Percentiles rank a stretch among this genome's conserved stretches.
Conservation (phyloP, 1,140 invertebrate species). For the Lasioglossum baleicum region DNA sequence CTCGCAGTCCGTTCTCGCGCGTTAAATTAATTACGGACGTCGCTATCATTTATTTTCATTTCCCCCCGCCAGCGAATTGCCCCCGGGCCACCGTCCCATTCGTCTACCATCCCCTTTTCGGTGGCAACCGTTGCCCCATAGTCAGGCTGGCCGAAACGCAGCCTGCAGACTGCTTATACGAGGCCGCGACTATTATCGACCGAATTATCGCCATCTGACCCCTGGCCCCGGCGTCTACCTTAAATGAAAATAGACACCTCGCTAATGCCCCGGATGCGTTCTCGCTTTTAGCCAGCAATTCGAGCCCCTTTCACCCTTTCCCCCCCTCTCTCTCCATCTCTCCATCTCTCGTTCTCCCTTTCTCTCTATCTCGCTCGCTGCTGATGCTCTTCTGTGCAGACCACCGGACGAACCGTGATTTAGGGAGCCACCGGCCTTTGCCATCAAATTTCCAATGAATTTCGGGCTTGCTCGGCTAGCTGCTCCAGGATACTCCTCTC, state of each 20-base stretch:
- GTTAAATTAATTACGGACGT: slow-evolving; percentile 77
- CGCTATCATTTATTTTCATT: slow-evolving; percentile 79
- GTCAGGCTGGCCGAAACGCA: slow-evolving; percentile 45
- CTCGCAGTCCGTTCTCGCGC: slow-evolving; percentile 69
- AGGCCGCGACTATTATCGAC: slow-evolving; percentile 53
- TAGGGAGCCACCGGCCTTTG: not conserved
- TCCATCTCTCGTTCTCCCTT: too few relatives aligned
- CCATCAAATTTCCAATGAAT: slow-evolving; percentile 3
- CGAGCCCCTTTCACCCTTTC: slow-evolving; percentile 2
- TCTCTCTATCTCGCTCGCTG: not conserved
- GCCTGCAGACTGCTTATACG: slow-evolving; percentile 46
- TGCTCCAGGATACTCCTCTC: not conserved
- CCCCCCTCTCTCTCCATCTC: too few relatives aligned
- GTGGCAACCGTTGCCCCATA: slow-evolving; percentile 8
- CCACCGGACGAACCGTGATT: slow-evolving; percentile 1
- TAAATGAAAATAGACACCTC: slow-evolving; percentile 62
- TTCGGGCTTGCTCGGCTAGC: not conserved
- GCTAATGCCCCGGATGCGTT: slow-evolving; percentile 48
- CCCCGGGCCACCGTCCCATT: slow-evolving; percentile 10
- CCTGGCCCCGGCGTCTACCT: slow-evolving; percentile 46
- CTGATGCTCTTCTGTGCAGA: not conserved
- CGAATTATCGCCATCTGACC: slow-evolving; percentile 61
- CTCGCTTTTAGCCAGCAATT: slow-evolving; percentile 53
- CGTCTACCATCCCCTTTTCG: slow-evolving; percentile 1
- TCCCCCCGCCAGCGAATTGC: slow-evolving; percentile 67